Evolutionary conservation across 2,797 vertebrate genomes (phyloP).

Genomic region (Coreius guichenoti): DNA sequence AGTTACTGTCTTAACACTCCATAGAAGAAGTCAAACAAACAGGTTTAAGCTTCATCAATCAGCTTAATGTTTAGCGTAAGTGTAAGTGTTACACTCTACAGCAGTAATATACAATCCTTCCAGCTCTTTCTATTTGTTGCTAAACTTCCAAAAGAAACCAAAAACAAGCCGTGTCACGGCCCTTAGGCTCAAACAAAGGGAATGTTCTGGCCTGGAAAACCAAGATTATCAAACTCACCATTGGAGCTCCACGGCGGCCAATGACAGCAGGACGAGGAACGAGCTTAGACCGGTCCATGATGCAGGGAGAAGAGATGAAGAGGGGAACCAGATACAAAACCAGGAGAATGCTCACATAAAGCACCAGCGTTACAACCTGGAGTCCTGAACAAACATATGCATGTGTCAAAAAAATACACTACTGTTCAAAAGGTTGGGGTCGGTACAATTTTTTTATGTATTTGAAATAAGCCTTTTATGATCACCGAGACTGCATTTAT

Average conservation of each 20-base stretch:
- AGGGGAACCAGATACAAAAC: constrained; percentile 88
- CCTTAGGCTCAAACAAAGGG: background rate
- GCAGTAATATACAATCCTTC: background rate
- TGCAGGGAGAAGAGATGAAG: constrained; percentile 91
- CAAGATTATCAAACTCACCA: constrained; percentile 81
- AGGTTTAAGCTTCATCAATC: background rate
- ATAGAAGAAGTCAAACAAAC: constrained; percentile 12
- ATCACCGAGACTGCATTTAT: background rate
- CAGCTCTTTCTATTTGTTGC: background rate
- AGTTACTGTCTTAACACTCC: background rate
- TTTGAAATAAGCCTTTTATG: background rate
- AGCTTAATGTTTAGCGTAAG: background rate
- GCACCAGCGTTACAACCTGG: constrained; percentile 83
- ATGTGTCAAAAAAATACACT: background rate
- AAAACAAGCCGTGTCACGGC: background rate
- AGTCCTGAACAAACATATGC: constrained; percentile 76
- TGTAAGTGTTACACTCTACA: background rate
- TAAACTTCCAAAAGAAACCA: background rate
- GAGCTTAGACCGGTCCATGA: constrained; percentile 89
- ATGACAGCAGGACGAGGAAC: constrained; percentile 85
- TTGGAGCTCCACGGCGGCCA: constrained; percentile 89
- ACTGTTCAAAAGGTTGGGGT: background rate
- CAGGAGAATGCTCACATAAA: constrained; percentile 83
- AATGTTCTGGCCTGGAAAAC: background rate
- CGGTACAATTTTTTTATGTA: background rate